Percentiles rank a stretch among this genome's conserved stretches.
Evolutionary conservation across 1,140 invertebrate species (phyloP).

Genomic region (Eumeta japonica): DNA sequence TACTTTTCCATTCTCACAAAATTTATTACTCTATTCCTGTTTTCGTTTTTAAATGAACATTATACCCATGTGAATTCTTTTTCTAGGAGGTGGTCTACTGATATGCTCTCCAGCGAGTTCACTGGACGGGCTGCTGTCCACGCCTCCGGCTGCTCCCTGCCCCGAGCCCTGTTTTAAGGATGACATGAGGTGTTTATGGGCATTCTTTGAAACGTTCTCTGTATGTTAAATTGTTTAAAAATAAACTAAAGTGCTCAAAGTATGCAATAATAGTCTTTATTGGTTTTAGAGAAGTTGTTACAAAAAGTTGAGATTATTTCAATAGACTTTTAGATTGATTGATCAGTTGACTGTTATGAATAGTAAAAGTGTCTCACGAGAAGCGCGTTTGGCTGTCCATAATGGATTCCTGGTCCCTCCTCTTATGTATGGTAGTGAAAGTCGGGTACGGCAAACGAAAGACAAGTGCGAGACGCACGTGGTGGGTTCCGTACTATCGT

Average conservation of each 20-base stretch:
- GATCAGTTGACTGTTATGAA: too few relatives aligned
- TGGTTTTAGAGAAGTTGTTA: not conserved
- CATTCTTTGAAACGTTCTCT: constrained; percentile 17
- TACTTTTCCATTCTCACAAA: too few relatives aligned
- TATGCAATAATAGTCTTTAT: not conserved
- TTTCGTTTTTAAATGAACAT: too few relatives aligned
- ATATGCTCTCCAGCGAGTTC: constrained; percentile 45
- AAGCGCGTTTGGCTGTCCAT: too few relatives aligned
- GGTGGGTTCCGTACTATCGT: too few relatives aligned
- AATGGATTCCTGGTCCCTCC: too few relatives aligned
- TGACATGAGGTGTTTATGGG: constrained; percentile 37
- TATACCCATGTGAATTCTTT: not conserved
- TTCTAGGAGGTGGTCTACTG: constrained; percentile 32
- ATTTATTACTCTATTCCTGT: too few relatives aligned
- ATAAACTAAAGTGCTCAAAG: not conserved
- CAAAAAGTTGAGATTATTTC: not conserved
- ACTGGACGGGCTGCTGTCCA: constrained; percentile 39
- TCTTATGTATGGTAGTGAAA: too few relatives aligned
- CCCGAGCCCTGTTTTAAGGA: constrained; percentile 36
- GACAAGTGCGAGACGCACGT: too few relatives aligned
- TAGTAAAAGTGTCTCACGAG: too few relatives aligned
- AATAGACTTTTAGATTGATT: too few relatives aligned
- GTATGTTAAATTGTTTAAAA: constrained; percentile 2
- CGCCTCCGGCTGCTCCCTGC: constrained; percentile 18
- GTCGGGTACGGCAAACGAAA: too few relatives aligned